Evolutionary conservation across 2,888 invertebrate genomes (phyloP), one percentile per base, ranked within the genome.

Genomic region (Drosophila robusta): DNA sequence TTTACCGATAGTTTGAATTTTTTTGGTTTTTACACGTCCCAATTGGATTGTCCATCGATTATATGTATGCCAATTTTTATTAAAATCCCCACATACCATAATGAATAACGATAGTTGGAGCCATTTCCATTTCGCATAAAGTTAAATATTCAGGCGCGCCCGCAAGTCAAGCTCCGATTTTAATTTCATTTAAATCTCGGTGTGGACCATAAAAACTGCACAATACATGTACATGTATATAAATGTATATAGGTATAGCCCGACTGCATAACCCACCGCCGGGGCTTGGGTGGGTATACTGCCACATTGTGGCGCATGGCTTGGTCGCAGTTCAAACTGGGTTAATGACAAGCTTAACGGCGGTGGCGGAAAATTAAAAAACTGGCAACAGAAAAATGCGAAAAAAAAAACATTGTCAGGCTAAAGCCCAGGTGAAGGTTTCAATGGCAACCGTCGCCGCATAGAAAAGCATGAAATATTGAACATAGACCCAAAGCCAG

Each of bases 321-420:
- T 42, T 58, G 62, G 62, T 66, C 76, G 65, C 71, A 61, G 84
- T 76, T 87, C 78, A 85, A 86, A 87, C 87, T 87, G 80, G 85
- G 85, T 87, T 86, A 86, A 86, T 86, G 85, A 86, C 85, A 78
- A 78, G 87, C 85, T 86, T 85, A 87, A 86, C 82, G 80, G 57
- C 64, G 50, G 72, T 72, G 78, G 76, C 78, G 85, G 80, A 80
- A 85, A 84, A 87, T 84, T 84, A 76, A 73, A 80, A 80, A 75
- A 65, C 36, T 61, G 64, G 39, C 56, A 76, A 62, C 76, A 63
- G 57, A 54, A 57, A 66, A 69, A 68, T 26, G 75, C 12, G 49
- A 14, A 42, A 24, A 39, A 39, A 58, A 45, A 41, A 47, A 55
- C 66, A 71, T 60, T 69, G 65, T 71, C 67, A 57, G 64, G 50